Evolutionary conservation across 1,140 invertebrate species (phyloP).

Genomic region (Laupala kohalensis): DNA sequence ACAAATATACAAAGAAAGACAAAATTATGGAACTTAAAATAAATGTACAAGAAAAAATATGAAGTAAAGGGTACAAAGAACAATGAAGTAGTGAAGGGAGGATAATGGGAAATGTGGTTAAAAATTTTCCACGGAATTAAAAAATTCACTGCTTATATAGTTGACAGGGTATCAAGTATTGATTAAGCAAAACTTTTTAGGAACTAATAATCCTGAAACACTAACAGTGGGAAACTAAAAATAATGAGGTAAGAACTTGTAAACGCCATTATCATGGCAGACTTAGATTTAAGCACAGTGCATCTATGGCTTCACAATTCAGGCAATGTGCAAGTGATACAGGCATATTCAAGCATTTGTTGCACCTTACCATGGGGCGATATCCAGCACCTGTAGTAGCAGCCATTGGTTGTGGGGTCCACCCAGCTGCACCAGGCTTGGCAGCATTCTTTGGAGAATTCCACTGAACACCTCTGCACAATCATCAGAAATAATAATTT

Average conservation of each 20-base stretch:
- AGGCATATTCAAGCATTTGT: not conserved
- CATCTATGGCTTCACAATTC: not conserved
- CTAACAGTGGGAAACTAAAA: no score
- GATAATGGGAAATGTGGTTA: no score
- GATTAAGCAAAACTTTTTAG: no score
- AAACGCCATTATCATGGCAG: no score
- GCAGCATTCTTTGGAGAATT: constrained; percentile 72
- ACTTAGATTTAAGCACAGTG: not conserved
- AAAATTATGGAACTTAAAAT: not conserved
- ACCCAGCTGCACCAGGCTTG: constrained; percentile 52
- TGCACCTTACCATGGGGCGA: constrained; percentile 57
- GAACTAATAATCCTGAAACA: no score
- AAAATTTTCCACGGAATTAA: no score
- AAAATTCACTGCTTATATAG: no score
- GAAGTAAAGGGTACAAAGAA: no score
- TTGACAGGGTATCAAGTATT: no score
- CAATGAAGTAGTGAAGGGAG: no score
- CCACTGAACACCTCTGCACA: constrained; percentile 60
- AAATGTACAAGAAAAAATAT: no score
- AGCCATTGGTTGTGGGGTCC: constrained; percentile 74
- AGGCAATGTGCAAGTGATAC: not conserved
- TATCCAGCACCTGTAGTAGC: constrained; percentile 72
- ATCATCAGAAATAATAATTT: constrained; percentile 11
- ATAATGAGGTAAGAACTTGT: no score
- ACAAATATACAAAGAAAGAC: not conserved